phyloP scores from a whole-genome alignment of 2,113 vertebrate genomes.

The Syngnathus typhle region DNA sequence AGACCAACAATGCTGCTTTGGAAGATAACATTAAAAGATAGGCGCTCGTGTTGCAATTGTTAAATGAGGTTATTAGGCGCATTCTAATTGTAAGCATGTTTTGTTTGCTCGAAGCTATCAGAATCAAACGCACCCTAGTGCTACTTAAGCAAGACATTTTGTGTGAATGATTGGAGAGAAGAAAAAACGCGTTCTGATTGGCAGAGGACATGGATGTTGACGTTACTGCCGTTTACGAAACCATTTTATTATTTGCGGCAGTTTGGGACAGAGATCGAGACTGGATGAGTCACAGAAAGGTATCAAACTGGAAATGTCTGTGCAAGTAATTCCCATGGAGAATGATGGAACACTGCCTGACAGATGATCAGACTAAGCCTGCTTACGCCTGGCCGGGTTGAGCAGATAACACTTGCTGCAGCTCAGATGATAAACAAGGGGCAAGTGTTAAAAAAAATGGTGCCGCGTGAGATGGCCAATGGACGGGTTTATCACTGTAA shows the following conservation, averaged over 20 bases:
- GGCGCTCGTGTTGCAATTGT: neutral
- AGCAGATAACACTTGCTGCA: conserved; percentile 17
- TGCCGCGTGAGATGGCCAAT: conserved; percentile 9
- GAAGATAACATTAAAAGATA: neutral
- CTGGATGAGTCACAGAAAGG: no score
- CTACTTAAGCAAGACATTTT: no score
- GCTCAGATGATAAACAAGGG: conserved; percentile 25
- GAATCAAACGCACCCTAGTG: no score
- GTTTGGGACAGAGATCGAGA: no score
- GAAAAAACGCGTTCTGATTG: no score
- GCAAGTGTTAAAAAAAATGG: conserved; percentile 26
- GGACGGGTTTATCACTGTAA: neutral
- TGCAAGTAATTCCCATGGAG: neutral
- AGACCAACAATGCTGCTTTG: neutral
- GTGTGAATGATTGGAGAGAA: no score
- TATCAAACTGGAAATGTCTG: no score
- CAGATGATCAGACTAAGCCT: conserved; percentile 10
- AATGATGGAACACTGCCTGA: neutral
- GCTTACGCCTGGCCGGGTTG: conserved; percentile 24
- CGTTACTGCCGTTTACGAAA: no score
- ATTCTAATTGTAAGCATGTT: neutral
- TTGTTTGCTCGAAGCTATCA: neutral
- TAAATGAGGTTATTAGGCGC: neutral
- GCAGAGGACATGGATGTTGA: no score
- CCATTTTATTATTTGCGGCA: no score